Evolutionary conservation across 2,113 vertebrate genomes (phyloP), one percentile per base, ranked within the genome.

Genomic region (Macrotis lagotis): DNA sequence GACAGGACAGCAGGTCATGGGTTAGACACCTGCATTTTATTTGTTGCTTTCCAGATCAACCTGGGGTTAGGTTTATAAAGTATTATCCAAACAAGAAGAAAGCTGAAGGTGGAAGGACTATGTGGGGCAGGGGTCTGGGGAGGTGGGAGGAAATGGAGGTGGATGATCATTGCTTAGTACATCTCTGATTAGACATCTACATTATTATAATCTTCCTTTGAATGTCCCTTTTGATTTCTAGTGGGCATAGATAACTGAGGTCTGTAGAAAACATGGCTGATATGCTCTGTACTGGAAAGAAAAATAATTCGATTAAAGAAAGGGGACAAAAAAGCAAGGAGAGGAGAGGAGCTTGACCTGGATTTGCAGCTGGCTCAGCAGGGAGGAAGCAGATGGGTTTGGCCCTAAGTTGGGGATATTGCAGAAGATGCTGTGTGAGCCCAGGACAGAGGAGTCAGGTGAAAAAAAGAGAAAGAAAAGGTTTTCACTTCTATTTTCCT

Each of bases 311-410:
- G 90, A 97, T 96, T 97, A 97, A 88, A 83, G 90, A 97, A 94
- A 92, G 59, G 94, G 97, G 94, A 91, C 93, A 91, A 96, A 95
- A 94, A 96, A 96, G 95, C 95, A 97, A 94, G 93, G 96, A 95
- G 94, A 94, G 7, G 48, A 50, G 66, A 50, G 3, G 95, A 95
- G 95, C 92, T 83, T 96, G 96, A 96, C 97, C 97, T 97, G 97
- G 52, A 97, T 97, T 98, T 96, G 97, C 93, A 94, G 97, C 97
- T 96, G 97, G 97, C 96, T 98, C 97, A 96, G 97, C 91, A 8
- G 94, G 90, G 94, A 31, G 9, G 51, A 95, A 91, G 91, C 97
- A 95, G 96, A 96, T 49, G 92, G 52, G 48, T 31, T 92, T 91
- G 95, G 90, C 47, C 94, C 0, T 44, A 8, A 91, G 90, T 0